Conservation (phyloP, 2,113 vertebrate species). For the Eulacestoma nigropectus region DNA sequence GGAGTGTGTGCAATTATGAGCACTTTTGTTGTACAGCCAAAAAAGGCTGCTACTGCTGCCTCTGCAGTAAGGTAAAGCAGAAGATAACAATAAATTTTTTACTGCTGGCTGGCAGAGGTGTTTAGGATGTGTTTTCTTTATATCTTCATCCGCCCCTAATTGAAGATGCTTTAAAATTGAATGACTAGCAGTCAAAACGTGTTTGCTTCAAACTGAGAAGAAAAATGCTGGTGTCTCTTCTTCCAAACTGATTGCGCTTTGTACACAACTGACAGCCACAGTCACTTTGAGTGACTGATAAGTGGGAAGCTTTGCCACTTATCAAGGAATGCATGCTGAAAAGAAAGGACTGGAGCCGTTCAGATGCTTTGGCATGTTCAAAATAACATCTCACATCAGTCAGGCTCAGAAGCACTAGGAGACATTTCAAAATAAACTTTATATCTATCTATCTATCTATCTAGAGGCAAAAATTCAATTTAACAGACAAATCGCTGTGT, state of each 20-base stretch:
- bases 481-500: conserved; percentile 40
- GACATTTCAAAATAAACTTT: conserved; percentile 70
- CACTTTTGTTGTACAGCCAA: conserved; percentile 9
- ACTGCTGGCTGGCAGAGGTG: conserved; percentile 73
- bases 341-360: conserved; percentile 71
- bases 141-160: conserved; percentile 81
- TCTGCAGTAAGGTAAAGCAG: conserved; percentile 57
- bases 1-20: conserved; percentile 25
- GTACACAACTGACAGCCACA: conserved; percentile 82
- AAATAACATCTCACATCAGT: conserved; percentile 82
- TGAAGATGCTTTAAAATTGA: conserved; percentile 85
- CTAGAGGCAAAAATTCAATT: conserved; percentile 55
- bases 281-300: conserved; percentile 84
- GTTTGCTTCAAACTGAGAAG: conserved; percentile 83
- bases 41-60: conserved; percentile 36
- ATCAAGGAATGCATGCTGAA: conserved; percentile 74
- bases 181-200: conserved; percentile 84
- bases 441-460: conserved; percentile 34
- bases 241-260: conserved; percentile 79
- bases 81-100: conserved; percentile 75
- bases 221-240: conserved; percentile 81
- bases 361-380: conserved; percentile 78
- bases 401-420: conserved; percentile 69
- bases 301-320: conserved; percentile 80
- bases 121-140: conserved; percentile 82